Evolutionary conservation across 2,888 invertebrate genomes (phyloP).

Genomic region (Ashinkailepas kermadecensis): DNA sequence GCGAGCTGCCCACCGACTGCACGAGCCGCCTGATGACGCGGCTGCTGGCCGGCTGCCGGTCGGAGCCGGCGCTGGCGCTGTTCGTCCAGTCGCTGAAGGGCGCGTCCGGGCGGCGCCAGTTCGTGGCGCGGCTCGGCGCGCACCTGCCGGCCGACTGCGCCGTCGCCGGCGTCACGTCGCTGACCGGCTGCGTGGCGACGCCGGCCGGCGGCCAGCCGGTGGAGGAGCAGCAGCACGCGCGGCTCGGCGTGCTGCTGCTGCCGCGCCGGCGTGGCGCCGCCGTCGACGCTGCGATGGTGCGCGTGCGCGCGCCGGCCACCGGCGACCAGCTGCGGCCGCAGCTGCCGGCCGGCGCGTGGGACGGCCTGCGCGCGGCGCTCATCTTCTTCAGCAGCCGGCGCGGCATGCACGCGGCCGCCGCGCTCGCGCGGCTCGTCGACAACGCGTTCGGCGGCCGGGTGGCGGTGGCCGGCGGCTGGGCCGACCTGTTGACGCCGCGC

Average conservation of each 20-base stretch:
- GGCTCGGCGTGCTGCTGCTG: not conserved
- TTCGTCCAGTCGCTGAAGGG: not conserved
- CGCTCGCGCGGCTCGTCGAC: not conserved
- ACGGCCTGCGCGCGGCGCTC: not conserved
- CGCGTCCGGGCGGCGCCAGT: not conserved
- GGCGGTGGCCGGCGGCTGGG: slow-evolving; percentile 23
- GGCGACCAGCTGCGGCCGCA: not conserved
- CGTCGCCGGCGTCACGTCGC: not conserved
- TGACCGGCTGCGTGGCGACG: not conserved
- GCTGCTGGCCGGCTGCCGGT: not conserved
- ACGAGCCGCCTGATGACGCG: not conserved
- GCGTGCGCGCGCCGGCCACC: not conserved
- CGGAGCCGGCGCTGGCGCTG: slow-evolving; percentile 11
- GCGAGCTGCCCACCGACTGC: not conserved
- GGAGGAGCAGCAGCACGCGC: not conserved
- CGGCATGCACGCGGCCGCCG: not conserved
- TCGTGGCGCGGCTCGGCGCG: not conserved
- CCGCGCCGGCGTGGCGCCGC: not conserved
- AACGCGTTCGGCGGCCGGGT: not conserved
- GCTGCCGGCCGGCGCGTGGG: not conserved
- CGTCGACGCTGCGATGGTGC: not conserved
- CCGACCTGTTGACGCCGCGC: not conserved
- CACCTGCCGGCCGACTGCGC: not conserved
- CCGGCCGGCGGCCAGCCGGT: not conserved
- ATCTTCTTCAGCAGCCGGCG: not conserved